Evolutionary conservation across 1,140 invertebrate species (phyloP).

Genomic region (Homarus americanus): DNA sequence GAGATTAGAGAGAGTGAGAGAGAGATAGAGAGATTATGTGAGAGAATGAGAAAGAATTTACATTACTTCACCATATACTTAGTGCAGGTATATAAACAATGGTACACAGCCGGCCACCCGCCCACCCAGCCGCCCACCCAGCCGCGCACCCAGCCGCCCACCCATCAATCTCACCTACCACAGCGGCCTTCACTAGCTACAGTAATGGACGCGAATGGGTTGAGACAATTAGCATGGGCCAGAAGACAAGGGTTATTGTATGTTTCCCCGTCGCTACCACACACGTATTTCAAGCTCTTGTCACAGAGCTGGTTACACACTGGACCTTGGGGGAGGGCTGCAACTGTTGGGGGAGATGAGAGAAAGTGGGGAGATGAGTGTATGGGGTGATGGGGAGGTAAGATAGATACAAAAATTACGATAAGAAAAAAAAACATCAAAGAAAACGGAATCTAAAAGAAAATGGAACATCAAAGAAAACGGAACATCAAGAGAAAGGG

Average conservation of each 20-base stretch:
- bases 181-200: background rate
- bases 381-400: no score
- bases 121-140: no score
- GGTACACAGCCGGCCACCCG: no score
- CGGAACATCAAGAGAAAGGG: no score
- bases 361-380: background rate
- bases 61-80: no score
- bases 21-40: no score
- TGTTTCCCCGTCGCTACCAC: constrained; percentile 87
- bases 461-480: no score
- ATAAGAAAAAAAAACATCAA: background rate
- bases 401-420: no score
- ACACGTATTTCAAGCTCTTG: background rate
- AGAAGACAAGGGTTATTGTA: constrained; percentile 92
- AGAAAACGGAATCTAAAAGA: background rate
- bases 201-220: constrained; percentile 13
- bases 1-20: no score
- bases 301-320: background rate
- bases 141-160: no score
- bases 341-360: background rate
- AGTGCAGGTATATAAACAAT: no score
- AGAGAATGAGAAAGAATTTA: no score
- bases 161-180: background rate
- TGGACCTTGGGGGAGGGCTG: constrained; percentile 14
- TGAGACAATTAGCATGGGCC: background rate